Conservation (phyloP, 2,888 invertebrate species). For the Nebria salina region DNA sequence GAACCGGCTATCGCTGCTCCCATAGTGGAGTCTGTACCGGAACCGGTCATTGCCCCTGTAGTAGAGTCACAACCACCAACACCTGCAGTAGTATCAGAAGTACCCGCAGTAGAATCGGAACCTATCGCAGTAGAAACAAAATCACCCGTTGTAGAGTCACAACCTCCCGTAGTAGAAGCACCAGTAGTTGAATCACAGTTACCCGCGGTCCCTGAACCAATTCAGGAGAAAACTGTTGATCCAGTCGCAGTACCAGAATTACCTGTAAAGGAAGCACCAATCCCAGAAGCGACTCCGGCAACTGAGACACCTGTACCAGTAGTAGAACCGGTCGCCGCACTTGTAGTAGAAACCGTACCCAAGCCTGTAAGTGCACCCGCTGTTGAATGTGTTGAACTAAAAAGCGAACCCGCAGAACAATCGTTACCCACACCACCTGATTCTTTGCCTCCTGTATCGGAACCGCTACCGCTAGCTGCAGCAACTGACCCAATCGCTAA, state of each 20-base stretch:
- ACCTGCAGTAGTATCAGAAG: slow-evolving; percentile 35
- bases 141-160: slow-evolving; percentile 18
- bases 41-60: slow-evolving; percentile 32
- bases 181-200: slow-evolving; percentile 12
- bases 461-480: background rate
- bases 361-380: slow-evolving; percentile 28
- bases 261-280: slow-evolving; percentile 36
- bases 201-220: slow-evolving; percentile 28
- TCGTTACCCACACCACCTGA: slow-evolving; percentile 23
- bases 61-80: slow-evolving; percentile 36
- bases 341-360: slow-evolving; percentile 31
- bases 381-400: slow-evolving; percentile 28
- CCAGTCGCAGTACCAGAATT: slow-evolving; percentile 11
- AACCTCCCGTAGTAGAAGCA: slow-evolving; percentile 21
- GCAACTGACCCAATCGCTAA: slow-evolving; percentile 54
- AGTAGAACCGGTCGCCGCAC: background rate
- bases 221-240: slow-evolving; percentile 16
- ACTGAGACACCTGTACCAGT: slow-evolving; percentile 31
- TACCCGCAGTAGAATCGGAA: slow-evolving; percentile 14
- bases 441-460: background rate
- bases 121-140: slow-evolving; percentile 8
- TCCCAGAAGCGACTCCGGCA: slow-evolving; percentile 23
- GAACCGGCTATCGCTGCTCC: slow-evolving; percentile 43
- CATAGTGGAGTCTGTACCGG: slow-evolving; percentile 45
- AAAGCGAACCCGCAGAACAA: slow-evolving; percentile 12